Evolutionary conservation across 2,888 invertebrate species (phyloP), one percentile per base, ranked within the genome.

Genomic region (Hecatera dysodea): DNA sequence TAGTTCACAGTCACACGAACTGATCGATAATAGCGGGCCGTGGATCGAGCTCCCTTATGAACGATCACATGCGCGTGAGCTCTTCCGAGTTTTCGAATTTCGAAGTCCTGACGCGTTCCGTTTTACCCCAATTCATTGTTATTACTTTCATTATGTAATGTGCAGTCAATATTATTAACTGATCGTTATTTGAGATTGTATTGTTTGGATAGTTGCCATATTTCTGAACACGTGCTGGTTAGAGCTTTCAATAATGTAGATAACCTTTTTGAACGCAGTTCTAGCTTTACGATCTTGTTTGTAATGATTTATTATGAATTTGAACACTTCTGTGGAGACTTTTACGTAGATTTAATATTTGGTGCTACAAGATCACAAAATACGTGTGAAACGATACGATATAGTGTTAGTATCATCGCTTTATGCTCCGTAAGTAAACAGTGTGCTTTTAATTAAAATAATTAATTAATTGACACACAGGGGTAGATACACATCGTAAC

Each of bases 1-100:
- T 94, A 95, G 94, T 93, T 93, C 93, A 92, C 92, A 93, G 93
- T 93, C 94, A 93, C 93, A 93, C 90, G 87, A 89, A 91, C 90
- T 90, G 95, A 95, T 95, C 95, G 90, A 95, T 95, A 94, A 82
- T 81, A 84, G 64, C 36, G 36, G 56, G 56, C 44, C 44, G 48
- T 86, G 85, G 69, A 84, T 82, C 66, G 76, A 81, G 67, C 68
- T 60, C 76, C 67, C 76, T 66, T 80, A 63, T 77, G 72, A 61
- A 72, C 72, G 71, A 75, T 81, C 77, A 63, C 27, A 81, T 89
- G 89, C 88, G 88, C 87, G 72, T 87, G 87, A 87, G 86, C 85
- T 86, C 84, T 85, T 86, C 19, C 27, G 22, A 46, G 65, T 19
- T 44, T 19, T 65, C 24, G 29, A 33, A 50, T 2, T 69, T 80